Conservation (phyloP, 2,888 invertebrate genomes). For the Archips xylosteana region DNA sequence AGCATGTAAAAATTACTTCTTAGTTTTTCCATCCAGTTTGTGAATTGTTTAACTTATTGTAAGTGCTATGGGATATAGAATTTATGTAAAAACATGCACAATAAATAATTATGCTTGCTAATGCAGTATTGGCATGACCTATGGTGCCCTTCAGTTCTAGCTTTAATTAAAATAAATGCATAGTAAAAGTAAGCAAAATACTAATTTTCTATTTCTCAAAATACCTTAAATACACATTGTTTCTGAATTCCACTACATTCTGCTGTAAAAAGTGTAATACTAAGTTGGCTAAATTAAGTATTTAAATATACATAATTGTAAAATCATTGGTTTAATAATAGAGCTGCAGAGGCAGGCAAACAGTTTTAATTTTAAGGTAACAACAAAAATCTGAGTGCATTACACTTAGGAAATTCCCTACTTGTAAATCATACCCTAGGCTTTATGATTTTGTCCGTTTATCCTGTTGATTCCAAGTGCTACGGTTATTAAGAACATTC, state of each 20-base stretch:
- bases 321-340: not conserved
- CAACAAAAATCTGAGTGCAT: not conserved
- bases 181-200: too few relatives aligned
- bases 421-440: not conserved
- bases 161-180: constrained; percentile 2
- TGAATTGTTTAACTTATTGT: not conserved
- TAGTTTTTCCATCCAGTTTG: not conserved
- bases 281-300: not conserved
- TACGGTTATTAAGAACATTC: too few relatives aligned
- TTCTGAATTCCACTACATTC: too few relatives aligned
- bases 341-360: not conserved
- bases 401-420: not conserved
- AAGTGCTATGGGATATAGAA: constrained; percentile 1
- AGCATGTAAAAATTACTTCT: not conserved
- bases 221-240: too few relatives aligned
- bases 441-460: not conserved
- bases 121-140: constrained; percentile 33
- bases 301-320: not conserved
- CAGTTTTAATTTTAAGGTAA: not conserved
- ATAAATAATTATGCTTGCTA: constrained; percentile 20
- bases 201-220: too few relatives aligned
- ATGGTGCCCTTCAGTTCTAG: constrained; percentile 38
- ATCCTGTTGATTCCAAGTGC: not conserved
- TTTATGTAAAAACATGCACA: not conserved
- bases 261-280: too few relatives aligned